phyloP scores from a whole-genome alignment of 2,113 vertebrate genomes.

The Urocolius indicus region DNA sequence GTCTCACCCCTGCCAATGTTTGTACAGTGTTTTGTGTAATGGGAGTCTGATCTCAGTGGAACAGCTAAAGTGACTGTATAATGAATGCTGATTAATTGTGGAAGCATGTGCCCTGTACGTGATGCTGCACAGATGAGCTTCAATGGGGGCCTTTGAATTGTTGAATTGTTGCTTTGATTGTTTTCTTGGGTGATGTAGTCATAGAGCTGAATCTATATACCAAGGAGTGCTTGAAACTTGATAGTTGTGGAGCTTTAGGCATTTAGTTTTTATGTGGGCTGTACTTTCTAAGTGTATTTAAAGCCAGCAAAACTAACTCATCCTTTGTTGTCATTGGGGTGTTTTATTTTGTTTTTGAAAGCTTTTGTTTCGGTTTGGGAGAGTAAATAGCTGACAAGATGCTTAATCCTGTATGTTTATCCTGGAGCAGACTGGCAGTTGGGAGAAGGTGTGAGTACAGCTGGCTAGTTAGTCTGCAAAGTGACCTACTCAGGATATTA shows the following conservation, averaged over 20 bases:
- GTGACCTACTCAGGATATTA: slow-evolving; percentile 15
- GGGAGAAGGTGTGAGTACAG: background rate
- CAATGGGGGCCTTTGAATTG: background rate
- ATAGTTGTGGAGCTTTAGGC: background rate
- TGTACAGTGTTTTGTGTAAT: background rate
- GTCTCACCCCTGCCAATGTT: background rate
- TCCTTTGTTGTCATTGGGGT: background rate
- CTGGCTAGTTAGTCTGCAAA: slow-evolving; percentile 19
- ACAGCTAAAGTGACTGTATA: background rate
- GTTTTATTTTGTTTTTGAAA: background rate
- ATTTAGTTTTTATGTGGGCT: background rate
- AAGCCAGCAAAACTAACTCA: background rate
- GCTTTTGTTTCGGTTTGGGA: background rate
- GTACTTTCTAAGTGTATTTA: background rate
- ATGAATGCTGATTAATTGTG: background rate
- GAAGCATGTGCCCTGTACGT: background rate
- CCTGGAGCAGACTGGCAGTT: background rate
- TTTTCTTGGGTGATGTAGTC: background rate
- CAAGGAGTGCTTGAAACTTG: background rate
- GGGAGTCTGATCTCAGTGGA: background rate
- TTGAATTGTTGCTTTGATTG: background rate
- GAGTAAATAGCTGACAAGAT: background rate
- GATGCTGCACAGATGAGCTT: background rate
- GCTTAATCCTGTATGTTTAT: background rate
- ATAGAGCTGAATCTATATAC: background rate